phyloP scores from a whole-genome alignment of 30 jellyfish, hydroid and myxozoan genomes.

The Aurelia aurita region DNA sequence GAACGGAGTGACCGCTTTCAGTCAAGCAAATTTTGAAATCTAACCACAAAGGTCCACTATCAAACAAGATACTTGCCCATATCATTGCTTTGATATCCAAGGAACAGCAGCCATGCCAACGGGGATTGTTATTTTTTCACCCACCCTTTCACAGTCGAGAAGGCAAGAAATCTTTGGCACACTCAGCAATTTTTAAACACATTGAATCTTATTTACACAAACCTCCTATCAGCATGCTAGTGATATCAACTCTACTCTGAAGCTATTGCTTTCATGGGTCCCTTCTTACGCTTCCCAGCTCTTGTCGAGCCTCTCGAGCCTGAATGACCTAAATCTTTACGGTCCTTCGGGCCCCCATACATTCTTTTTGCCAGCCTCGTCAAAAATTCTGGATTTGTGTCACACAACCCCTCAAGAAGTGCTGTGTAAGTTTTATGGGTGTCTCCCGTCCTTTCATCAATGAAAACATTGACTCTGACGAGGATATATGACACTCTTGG shows the following conservation, averaged over 20 bases:
- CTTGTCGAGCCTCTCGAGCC: constrained; percentile 26
- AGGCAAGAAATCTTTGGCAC: too few species aligned
- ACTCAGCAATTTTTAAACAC: too few species aligned
- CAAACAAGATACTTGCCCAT: too few species aligned
- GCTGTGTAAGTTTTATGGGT: constrained; percentile 68
- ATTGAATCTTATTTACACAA: too few species aligned
- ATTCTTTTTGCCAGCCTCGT: constrained; percentile 55
- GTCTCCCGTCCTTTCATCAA: constrained; percentile 63
- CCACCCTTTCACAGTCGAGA: too few species aligned
- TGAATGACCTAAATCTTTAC: not conserved
- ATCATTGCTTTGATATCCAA: too few species aligned
- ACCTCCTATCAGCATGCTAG: not conserved
- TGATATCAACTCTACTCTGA: not conserved
- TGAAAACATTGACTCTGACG: constrained; percentile 47
- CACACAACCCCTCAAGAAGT: constrained; percentile 58
- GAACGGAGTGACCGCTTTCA: too few species aligned
- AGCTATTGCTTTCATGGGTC: constrained; percentile 10
- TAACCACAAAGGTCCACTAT: too few species aligned
- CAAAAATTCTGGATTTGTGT: constrained; percentile 75
- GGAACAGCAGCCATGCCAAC: too few species aligned
- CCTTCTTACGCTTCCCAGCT: constrained; percentile 42
- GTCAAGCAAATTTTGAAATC: too few species aligned
- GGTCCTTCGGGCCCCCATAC: constrained; percentile 46
- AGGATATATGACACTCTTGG: constrained; percentile 76
- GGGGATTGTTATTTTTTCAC: too few species aligned